phyloP scores from a whole-genome alignment of 2,888 invertebrate genomes.

The Conomelus anceps region DNA sequence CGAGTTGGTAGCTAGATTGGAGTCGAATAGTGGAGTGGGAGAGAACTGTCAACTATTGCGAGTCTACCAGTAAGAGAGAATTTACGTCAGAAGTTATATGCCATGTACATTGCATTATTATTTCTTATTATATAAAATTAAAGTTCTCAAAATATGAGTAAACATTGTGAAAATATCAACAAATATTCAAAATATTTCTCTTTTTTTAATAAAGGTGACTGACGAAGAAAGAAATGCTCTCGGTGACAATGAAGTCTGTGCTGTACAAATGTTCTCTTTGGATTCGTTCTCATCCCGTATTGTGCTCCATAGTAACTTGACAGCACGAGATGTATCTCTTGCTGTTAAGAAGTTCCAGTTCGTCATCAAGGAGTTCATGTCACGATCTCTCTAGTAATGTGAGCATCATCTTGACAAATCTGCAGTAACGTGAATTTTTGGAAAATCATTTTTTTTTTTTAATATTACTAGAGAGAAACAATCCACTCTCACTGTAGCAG shows the following conservation, averaged over 20 bases:
- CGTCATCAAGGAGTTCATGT: constrained; percentile 56
- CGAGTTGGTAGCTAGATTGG: too few species aligned
- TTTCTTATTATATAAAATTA: constrained; percentile 13
- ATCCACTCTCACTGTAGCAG: too few species aligned
- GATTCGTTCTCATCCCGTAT: constrained; percentile 56
- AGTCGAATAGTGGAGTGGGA: too few species aligned
- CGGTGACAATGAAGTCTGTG: constrained; percentile 40
- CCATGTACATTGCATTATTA: background rate
- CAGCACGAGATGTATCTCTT: constrained; percentile 56
- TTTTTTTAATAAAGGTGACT: constrained; percentile 37
- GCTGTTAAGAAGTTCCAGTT: constrained; percentile 63
- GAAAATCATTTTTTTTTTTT: too few species aligned
- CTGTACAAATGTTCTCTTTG: constrained; percentile 55
- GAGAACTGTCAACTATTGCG: too few species aligned
- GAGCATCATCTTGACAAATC: background rate
- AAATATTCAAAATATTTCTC: background rate
- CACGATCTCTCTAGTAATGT: background rate
- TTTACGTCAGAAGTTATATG: too few species aligned
- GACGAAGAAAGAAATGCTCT: constrained; percentile 45
- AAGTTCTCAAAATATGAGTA: background rate
- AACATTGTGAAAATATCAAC: constrained; percentile 1
- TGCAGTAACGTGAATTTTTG: too few species aligned
- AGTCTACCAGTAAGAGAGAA: too few species aligned
- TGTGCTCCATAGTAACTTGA: constrained; percentile 64
- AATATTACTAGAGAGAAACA: too few species aligned